Percentiles rank a stretch among this genome's conserved stretches.
phyloP scores from a whole-genome alignment of 2,797 vertebrate genomes.

The Acanthurus tractus region DNA sequence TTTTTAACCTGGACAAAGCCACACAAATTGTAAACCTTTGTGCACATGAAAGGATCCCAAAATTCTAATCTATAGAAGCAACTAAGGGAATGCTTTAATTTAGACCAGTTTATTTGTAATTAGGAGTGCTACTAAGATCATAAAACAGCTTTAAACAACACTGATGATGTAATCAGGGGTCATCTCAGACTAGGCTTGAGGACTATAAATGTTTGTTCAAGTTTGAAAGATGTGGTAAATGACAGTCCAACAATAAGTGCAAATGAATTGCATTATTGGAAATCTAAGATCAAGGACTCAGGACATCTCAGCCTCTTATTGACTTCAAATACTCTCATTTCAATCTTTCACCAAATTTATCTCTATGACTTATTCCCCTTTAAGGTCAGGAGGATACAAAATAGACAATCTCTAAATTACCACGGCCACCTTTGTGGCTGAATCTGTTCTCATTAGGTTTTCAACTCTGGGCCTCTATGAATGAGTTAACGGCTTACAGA shows the following conservation, averaged over 20 bases:
- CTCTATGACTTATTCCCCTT: background rate
- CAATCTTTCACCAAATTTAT: too few relatives aligned
- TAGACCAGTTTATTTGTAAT: too few relatives aligned
- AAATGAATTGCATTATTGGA: too few relatives aligned
- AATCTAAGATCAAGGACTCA: background rate
- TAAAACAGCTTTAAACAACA: background rate
- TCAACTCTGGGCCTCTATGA: slow-evolving; percentile 32
- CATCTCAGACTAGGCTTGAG: background rate
- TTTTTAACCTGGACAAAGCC: background rate
- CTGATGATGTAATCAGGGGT: background rate
- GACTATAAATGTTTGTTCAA: background rate
- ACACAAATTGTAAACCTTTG: too few relatives aligned
- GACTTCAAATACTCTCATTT: too few relatives aligned
- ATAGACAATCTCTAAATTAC: background rate
- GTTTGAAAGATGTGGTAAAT: background rate
- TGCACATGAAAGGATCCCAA: too few relatives aligned
- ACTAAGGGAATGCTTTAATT: too few relatives aligned
- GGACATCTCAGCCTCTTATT: too few relatives aligned
- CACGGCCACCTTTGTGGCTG: background rate
- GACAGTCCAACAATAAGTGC: too few relatives aligned
- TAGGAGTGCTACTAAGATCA: too few relatives aligned
- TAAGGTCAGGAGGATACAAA: background rate
- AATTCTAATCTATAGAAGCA: too few relatives aligned
- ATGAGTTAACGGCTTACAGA: slow-evolving; percentile 60
- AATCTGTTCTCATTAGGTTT: slow-evolving; percentile 5